phyloP scores from a whole-genome alignment of 2,113 vertebrate genomes.

The Aramus guarauna region DNA sequence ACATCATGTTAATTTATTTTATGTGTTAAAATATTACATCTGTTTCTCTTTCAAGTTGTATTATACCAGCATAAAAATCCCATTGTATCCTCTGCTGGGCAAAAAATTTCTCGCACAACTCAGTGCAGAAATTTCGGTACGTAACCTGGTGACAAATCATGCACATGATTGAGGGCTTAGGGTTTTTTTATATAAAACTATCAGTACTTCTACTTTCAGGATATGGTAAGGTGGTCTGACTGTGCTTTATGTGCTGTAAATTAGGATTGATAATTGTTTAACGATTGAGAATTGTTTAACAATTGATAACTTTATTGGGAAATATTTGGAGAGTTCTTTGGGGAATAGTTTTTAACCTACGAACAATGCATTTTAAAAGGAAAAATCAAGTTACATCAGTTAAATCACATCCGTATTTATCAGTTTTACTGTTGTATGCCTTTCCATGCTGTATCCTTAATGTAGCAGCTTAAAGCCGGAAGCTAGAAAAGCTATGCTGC shows the following conservation, averaged over 20 bases:
- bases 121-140: neutral
- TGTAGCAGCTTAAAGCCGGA: neutral
- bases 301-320: neutral
- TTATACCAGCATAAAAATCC: neutral
- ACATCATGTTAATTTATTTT: neutral
- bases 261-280: neutral
- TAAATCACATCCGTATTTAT: neutral
- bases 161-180: neutral
- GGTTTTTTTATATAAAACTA: neutral
- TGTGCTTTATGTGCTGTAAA: neutral
- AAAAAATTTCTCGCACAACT: constrained; percentile 5
- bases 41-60: neutral
- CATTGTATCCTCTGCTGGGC: neutral
- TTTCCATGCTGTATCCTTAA: neutral
- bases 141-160: neutral
- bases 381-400: neutral
- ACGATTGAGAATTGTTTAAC: neutral
- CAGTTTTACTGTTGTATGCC: neutral
- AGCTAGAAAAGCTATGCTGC: neutral
- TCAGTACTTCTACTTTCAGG: neutral
- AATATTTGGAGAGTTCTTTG: neutral
- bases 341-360: neutral
- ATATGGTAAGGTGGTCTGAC: neutral
- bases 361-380: neutral
- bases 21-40: neutral